phyloP scores from a whole-genome alignment of 2,113 vertebrate genomes.

The Nerophis ophidion region DNA sequence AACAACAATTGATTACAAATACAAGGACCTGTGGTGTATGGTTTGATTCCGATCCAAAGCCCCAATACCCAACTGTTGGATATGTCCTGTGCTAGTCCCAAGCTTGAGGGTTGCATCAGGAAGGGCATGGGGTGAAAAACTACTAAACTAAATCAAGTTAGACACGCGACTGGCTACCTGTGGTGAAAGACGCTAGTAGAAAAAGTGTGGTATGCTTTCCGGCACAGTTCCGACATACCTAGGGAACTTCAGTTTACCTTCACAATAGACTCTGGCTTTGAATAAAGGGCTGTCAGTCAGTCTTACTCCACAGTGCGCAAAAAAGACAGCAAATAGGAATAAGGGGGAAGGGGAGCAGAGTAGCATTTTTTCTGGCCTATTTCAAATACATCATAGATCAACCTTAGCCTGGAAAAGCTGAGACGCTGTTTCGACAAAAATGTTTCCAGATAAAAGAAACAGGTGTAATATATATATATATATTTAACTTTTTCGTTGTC shows the following conservation, averaged over 20 bases:
- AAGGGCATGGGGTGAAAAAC: too few species aligned
- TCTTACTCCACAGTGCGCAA: slow-evolving; percentile 28
- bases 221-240: slow-evolving; percentile 39
- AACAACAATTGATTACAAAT: too few species aligned
- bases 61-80: too few species aligned
- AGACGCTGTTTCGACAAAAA: slow-evolving; percentile 34
- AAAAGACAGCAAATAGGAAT: slow-evolving; percentile 2
- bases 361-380: slow-evolving; percentile 11
- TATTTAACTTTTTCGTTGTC: too few species aligned
- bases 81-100: too few species aligned
- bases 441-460: slow-evolving; percentile 11
- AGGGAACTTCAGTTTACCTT: slow-evolving; percentile 43
- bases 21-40: too few species aligned
- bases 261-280: slow-evolving; percentile 41
- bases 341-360: slow-evolving; percentile 6
- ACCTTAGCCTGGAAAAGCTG: slow-evolving; percentile 10
- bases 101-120: too few species aligned
- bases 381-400: slow-evolving; percentile 33
- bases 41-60: too few species aligned
- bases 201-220: slow-evolving; percentile 14
- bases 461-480: background rate
- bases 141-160: too few species aligned
- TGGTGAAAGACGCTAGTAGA: background rate
- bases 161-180: too few species aligned
- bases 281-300: slow-evolving; percentile 44